Base-by-base conservation (phyloP, 2,888 invertebrate species). In the Mactromeris polynyma region DNA sequence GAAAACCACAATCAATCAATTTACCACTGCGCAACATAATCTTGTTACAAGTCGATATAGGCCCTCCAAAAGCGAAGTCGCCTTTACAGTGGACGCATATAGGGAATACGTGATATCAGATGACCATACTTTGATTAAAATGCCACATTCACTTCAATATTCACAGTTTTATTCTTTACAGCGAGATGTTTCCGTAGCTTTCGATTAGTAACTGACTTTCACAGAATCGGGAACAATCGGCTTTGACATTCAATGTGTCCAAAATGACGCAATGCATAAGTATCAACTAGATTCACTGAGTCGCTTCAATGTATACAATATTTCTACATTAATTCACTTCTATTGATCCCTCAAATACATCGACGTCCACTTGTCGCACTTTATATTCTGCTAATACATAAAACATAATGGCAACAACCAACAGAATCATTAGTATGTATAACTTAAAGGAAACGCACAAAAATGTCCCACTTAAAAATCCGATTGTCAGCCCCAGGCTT, bases 301-400 rank as follows among this genome's bases (percentile, higher is more conserved):
- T 73, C 73, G 73, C 36, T 19, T 36, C 73, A 36, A 26, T 26
- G 73, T 73, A 14, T 11, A 36, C 6, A 19, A 36, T 73, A 1
- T 73, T 19, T 73, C 33, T 33, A 36, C 33, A 9, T 87, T 38
- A 90, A 51, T 90, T 90, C 38, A 89, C 91, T 82, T 91, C 89
- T 31, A 91, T 85, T 9, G 83, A 85, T 26, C 90, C 92, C n/a
- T 92, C 90, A 81, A 90, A 90, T 4, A 86, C 80, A 26, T 90
- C 90, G 14, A 33, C 89, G 78, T 95, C 95, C 42, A 93, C 93
- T 54, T 96, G 95, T 51, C 96, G 89, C 1, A 96, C 94, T 85
- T 94, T 93, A 90, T 96, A 96, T 91, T 96, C 96, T 19, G 96
- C 96, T 81, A 96, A 91, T 26, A 96, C 96, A 88, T 96, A 96